Conservation (phyloP, 2,113 vertebrate species). For the Rhegmatorhina hoffmannsi region DNA sequence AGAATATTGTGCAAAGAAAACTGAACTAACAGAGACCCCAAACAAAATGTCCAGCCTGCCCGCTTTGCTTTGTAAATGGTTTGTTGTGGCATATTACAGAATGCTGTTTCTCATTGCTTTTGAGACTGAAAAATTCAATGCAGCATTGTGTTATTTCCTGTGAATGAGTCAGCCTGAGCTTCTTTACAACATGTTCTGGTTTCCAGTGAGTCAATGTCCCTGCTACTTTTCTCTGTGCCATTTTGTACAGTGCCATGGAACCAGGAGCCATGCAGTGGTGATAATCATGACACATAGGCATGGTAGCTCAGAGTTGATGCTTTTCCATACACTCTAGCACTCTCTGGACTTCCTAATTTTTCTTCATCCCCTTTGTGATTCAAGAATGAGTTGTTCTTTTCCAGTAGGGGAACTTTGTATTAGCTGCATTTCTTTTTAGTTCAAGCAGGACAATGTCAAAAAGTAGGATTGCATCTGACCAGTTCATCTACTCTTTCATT, state of each 20-base stretch:
- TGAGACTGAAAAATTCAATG: not conserved
- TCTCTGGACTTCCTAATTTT: not conserved
- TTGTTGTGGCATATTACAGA: not conserved
- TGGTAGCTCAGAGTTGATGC: not conserved
- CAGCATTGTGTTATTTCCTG: not conserved
- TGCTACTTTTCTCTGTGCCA: not conserved
- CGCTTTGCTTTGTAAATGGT: not conserved
- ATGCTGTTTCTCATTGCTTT: not conserved
- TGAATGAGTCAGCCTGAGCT: not conserved
- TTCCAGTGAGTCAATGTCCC: not conserved
- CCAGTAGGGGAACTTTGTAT: not conserved
- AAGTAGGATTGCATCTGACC: not conserved
- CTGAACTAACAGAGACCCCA: not conserved
- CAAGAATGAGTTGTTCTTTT: not conserved
- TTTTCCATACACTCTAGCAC: not conserved
- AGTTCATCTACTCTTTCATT: not conserved
- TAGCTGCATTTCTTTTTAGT: not conserved
- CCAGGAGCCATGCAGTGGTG: not conserved
- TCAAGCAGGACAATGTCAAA: not conserved
- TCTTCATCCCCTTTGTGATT: not conserved
- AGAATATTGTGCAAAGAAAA: not conserved
- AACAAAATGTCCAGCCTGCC: not conserved
- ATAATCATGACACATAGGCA: not conserved
- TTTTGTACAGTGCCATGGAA: not conserved
- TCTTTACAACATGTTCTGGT: not conserved